Conservation (phyloP, 1,140 invertebrate genomes). For the Meloidogyne hapla region DNA sequence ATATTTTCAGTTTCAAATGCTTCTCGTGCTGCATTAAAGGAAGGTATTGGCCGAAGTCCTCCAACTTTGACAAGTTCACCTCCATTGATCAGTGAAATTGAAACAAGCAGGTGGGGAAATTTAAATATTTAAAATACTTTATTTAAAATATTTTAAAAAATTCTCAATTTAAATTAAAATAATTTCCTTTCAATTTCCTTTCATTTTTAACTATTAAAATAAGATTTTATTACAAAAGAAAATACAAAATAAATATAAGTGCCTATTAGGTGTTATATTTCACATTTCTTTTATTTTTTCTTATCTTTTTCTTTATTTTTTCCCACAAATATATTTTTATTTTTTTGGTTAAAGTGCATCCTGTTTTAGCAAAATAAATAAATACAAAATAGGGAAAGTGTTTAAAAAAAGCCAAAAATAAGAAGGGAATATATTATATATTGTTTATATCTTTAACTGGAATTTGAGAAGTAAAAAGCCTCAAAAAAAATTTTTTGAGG, state of each 20-base stretch:
- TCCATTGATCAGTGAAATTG: conserved; percentile 50
- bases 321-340: not conserved
- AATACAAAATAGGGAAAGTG: not conserved
- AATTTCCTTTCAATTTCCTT: no score
- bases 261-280: not conserved
- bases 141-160: no score
- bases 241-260: no score
- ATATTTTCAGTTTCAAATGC: conserved; percentile 37
- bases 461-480: not conserved
- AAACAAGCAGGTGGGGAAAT: conserved; percentile 47
- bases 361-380: not conserved
- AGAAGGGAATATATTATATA: not conserved
- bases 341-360: not conserved
- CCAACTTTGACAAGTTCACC: conserved; percentile 47
- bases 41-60: conserved; percentile 40
- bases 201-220: no score
- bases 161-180: no score
- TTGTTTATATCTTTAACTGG: not conserved
- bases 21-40: conserved; percentile 11
- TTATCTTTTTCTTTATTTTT: not conserved
- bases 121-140: not conserved
- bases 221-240: no score
- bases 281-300: not conserved
- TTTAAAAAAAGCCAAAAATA: not conserved
- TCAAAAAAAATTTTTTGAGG: not conserved